These are phyloP conservation scores for Centropus bengalensis DNA, from an alignment of 2,113 vertebrate species.

Conservation along the genomic window DNA sequence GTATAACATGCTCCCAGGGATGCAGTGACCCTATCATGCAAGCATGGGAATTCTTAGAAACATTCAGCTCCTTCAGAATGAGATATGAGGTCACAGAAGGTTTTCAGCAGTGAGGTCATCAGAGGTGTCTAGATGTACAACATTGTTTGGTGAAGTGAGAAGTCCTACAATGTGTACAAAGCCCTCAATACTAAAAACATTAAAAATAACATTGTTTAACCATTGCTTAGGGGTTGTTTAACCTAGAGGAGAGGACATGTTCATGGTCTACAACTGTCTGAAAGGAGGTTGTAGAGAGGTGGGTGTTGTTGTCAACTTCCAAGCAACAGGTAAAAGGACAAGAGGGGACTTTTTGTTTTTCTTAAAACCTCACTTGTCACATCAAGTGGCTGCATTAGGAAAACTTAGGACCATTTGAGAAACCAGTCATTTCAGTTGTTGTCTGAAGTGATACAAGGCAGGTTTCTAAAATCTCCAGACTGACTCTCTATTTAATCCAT, in stretches of 20 bases:
- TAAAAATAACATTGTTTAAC: background rate
- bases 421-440: background rate
- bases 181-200: background rate
- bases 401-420: background rate
- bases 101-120: background rate
- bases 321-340: no score
- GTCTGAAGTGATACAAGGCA: background rate
- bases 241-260: no score
- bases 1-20: background rate
- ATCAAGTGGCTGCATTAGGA: background rate
- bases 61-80: background rate
- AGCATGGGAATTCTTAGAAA: background rate
- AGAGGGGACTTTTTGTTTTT: background rate
- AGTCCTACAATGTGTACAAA: no score
- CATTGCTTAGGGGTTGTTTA: no score
- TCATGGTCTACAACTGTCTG: no score
- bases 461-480: background rate
- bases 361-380: background rate
- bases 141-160: background rate
- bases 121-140: background rate
- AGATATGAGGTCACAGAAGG: background rate
- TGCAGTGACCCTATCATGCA: background rate
- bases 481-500: rapidly evolving
- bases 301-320: no score
- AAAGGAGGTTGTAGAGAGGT: no score